A percentile compares a stretch with the other conserved stretches of the same genome.
phyloP scores from a whole-genome alignment of 64 coral and sea anemone genomes.

The Dendronephthya gigantea region DNA sequence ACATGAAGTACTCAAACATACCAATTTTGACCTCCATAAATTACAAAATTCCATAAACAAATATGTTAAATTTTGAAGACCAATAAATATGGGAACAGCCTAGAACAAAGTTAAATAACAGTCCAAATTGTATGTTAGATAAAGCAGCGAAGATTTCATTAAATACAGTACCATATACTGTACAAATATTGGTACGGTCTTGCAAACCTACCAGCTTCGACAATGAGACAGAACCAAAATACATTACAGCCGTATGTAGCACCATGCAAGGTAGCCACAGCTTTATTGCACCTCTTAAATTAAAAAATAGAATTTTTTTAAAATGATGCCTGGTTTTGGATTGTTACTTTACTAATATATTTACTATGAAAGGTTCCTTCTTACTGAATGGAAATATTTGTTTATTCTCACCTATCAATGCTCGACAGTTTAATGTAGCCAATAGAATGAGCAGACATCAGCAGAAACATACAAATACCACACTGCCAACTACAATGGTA shows the following conservation, averaged over 20 bases:
- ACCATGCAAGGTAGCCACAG: background rate
- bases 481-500: background rate
- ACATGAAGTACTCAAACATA: background rate
- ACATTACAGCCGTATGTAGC: background rate
- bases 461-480: background rate
- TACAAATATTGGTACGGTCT: too few relatives aligned
- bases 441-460: background rate
- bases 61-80: background rate
- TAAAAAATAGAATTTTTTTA: too few relatives aligned
- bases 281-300: background rate
- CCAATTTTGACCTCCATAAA: background rate
- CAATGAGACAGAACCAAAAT: background rate
- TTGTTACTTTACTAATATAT: too few relatives aligned
- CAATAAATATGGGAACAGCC: background rate
- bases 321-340: background rate
- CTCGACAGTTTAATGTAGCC: background rate
- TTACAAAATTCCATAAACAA: background rate
- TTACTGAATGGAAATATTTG: background rate
- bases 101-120: background rate
- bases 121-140: too few relatives aligned
- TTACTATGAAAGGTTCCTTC: too few relatives aligned
- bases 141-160: background rate
- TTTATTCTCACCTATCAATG: background rate
- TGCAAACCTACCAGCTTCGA: background rate
- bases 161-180: too few relatives aligned